Conservation (phyloP, 2,888 invertebrate species). For the Aleiodes testaceus region DNA sequence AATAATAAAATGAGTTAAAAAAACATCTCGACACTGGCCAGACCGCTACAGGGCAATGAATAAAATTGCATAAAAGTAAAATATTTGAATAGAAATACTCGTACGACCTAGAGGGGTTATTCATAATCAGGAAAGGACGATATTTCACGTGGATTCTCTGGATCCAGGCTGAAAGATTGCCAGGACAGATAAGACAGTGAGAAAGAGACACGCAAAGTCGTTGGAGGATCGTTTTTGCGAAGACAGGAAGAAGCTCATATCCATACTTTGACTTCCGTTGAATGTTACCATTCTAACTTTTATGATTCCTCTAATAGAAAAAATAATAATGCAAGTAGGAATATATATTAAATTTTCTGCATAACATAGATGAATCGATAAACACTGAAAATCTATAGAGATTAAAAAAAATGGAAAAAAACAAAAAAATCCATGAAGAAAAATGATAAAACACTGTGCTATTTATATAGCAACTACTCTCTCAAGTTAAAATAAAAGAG, state of each 20-base stretch:
- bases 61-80: background rate
- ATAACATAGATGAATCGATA: no score
- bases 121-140: conserved; percentile 68
- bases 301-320: background rate
- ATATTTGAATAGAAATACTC: conserved; percentile 5
- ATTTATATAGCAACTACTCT: background rate
- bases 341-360: no score
- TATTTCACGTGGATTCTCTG: conserved; percentile 63
- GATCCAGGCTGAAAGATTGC: conserved; percentile 54
- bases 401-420: no score
- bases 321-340: no score
- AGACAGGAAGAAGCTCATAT: conserved; percentile 42
- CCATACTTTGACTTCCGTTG: conserved; percentile 35
- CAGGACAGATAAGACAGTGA: conserved; percentile 55
- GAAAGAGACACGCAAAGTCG: conserved; percentile 64
- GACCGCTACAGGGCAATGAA: background rate
- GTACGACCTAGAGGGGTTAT: conserved; percentile 54
- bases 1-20: conserved; percentile 31
- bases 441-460: no score
- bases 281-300: background rate
- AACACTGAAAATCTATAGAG: no score
- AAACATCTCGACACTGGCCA: background rate
- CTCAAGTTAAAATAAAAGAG: conserved; percentile 1
- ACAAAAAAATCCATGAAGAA: no score
- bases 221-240: conserved; percentile 40